phyloP scores from a whole-genome alignment of 2,888 invertebrate genomes.

The Sinopyrophorus schimmeli region DNA sequence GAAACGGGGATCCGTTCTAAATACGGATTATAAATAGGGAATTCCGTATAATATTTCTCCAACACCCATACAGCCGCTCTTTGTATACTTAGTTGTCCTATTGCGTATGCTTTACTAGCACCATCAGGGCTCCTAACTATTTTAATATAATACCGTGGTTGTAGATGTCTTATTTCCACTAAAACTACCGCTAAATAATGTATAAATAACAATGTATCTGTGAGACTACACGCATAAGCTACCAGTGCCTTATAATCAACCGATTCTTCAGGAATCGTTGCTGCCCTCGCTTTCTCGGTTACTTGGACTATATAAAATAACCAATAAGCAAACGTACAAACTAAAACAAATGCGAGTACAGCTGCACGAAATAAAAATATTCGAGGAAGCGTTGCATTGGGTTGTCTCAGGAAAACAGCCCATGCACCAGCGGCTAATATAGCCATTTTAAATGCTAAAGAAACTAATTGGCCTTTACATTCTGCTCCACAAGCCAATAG shows the following conservation, averaged over 20 bases:
- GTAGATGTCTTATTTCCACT: slow-evolving; percentile 89
- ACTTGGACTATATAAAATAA: slow-evolving; percentile 94
- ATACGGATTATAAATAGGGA: slow-evolving; percentile 96
- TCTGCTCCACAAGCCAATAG: slow-evolving; percentile 86
- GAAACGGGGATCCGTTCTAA: slow-evolving; percentile 88
- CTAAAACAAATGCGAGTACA: slow-evolving; percentile 83
- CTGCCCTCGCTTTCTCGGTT: slow-evolving; percentile 78
- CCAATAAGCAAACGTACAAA: slow-evolving; percentile 97
- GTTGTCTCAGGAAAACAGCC: slow-evolving; percentile 86
- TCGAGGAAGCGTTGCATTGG: slow-evolving; percentile 86
- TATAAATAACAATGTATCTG: slow-evolving; percentile 92
- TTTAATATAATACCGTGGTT: slow-evolving; percentile 86
- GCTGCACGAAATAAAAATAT: slow-evolving; percentile 89
- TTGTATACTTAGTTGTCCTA: slow-evolving; percentile 91
- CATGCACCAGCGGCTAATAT: slow-evolving; percentile 88
- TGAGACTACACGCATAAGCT: slow-evolving; percentile 88
- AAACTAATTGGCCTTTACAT: slow-evolving; percentile 91
- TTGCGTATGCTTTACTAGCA: slow-evolving; percentile 82
- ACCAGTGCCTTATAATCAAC: slow-evolving; percentile 87
- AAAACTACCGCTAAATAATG: slow-evolving; percentile 93
- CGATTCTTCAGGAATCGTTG: slow-evolving; percentile 77
- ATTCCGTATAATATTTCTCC: slow-evolving; percentile 94
- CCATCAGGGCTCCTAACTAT: slow-evolving; percentile 96
- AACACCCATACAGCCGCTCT: slow-evolving; percentile 93
- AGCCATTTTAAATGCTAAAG: slow-evolving; percentile 88